These are phyloP conservation scores for Parascotia fuliginaria DNA, from an alignment of 2,888 invertebrate species.

Conservation along the genomic window DNA sequence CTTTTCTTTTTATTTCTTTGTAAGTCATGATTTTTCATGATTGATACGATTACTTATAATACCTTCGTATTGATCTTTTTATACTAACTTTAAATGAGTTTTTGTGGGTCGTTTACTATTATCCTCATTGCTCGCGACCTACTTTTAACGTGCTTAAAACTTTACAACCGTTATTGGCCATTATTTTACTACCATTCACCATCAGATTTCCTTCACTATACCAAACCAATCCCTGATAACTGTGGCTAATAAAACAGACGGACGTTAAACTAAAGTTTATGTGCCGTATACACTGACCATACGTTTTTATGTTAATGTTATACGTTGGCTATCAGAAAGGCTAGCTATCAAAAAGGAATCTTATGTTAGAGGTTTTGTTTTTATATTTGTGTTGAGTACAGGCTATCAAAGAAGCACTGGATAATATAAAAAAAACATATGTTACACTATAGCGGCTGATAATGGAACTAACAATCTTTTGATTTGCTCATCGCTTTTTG, in stretches of 20 bases:
- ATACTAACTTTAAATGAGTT: too few relatives aligned
- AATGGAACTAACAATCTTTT: too few relatives aligned
- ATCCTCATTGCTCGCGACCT: neutral
- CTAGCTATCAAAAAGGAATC: conserved; percentile 1
- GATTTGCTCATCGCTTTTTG: too few relatives aligned
- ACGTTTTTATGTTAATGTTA: conserved; percentile 12
- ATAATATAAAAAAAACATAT: neutral
- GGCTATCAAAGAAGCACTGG: neutral
- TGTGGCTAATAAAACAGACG: conserved; percentile 4
- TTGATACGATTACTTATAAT: too few relatives aligned
- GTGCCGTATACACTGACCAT: conserved; percentile 8
- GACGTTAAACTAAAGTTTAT: conserved; percentile 14
- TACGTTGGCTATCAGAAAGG: conserved; percentile 1
- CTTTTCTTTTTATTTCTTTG: too few relatives aligned
- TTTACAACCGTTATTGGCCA: neutral
- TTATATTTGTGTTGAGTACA: neutral
- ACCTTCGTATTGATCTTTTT: too few relatives aligned
- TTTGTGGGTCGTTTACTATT: too few relatives aligned
- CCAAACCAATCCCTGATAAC: conserved; percentile 7
- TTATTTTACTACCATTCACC: conserved; percentile 1
- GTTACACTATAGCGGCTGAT: too few relatives aligned
- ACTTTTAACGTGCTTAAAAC: neutral
- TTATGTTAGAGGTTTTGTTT: neutral
- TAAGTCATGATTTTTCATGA: too few relatives aligned
- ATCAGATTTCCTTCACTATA: conserved; percentile 9